Evolutionary conservation across 2,888 invertebrate species (phyloP).

Genomic region (Calameuta filiformis): DNA sequence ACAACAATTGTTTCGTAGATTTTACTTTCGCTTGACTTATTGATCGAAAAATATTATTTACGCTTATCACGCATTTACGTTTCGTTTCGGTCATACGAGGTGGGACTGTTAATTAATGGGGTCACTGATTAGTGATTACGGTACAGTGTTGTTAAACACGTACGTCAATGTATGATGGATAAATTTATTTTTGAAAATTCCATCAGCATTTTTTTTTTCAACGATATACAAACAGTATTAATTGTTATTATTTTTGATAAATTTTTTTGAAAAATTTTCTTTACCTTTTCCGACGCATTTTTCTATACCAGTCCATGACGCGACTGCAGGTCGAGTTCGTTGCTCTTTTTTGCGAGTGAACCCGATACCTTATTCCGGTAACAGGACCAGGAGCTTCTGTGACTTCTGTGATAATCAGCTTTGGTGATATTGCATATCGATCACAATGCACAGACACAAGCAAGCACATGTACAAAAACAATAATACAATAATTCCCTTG

Average conservation of each 20-base stretch:
- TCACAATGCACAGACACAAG: neutral
- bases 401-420: neutral
- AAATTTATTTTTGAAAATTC: neutral
- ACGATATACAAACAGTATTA: neutral
- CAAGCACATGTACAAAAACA: neutral
- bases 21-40: neutral
- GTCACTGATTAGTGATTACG: neutral
- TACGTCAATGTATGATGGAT: neutral
- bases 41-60: neutral
- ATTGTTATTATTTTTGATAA: neutral
- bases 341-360: neutral
- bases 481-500: neutral
- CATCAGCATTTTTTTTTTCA: neutral
- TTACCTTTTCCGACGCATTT: constrained; percentile 16
- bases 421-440: neutral
- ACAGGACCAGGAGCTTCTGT: neutral
- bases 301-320: constrained; percentile 19
- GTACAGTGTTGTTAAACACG: neutral
- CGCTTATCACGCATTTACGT: neutral
- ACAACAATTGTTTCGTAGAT: neutral
- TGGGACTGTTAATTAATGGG: neutral
- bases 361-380: neutral
- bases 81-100: neutral
- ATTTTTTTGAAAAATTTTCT: neutral
- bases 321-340: neutral